Evolutionary conservation across 2,113 vertebrate species (phyloP).

Genomic region (Labeo rohita): DNA sequence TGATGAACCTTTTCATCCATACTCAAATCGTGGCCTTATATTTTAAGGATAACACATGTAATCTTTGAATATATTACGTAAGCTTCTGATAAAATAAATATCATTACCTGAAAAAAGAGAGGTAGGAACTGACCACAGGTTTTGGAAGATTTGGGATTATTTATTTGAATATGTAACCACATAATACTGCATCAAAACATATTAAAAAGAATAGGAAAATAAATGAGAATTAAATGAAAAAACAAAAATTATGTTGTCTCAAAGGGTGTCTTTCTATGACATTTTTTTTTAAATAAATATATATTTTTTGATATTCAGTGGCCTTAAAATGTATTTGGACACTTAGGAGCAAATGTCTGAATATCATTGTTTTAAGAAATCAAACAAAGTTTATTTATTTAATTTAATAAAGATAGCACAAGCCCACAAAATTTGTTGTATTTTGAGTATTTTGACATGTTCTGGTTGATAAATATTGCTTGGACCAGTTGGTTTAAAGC

Average conservation of each 20-base stretch:
- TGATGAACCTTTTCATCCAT: background rate
- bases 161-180: constrained; percentile 2
- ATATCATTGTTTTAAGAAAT: background rate
- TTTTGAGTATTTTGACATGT: background rate
- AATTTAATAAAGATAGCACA: background rate
- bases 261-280: background rate
- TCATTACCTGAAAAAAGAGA: background rate
- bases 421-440: background rate
- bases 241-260: background rate
- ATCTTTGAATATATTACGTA: background rate
- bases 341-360: background rate
- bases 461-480: background rate
- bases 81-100: background rate
- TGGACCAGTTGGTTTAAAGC: background rate
- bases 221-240: constrained; percentile 1
- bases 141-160: background rate
- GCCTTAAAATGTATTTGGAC: background rate
- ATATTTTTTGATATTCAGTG: background rate
- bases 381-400: background rate
- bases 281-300: background rate
- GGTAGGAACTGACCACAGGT: background rate
- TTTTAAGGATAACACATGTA: background rate
- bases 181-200: background rate
- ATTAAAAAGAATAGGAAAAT: background rate
- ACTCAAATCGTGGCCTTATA: background rate